phyloP scores from a whole-genome alignment of 2,888 invertebrate genomes.

The Tiliacea aurago region DNA sequence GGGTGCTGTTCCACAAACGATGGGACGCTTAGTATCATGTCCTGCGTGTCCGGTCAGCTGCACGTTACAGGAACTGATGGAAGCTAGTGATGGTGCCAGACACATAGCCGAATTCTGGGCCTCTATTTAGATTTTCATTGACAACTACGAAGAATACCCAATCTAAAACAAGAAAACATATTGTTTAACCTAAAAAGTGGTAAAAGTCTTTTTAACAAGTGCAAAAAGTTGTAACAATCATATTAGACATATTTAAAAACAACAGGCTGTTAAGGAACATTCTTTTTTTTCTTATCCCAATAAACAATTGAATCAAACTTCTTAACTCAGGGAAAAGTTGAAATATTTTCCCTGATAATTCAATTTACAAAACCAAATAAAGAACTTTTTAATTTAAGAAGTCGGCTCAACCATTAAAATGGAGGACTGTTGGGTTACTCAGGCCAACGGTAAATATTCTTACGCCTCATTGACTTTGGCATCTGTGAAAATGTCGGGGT shows the following conservation, averaged over 20 bases:
- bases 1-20: too few species aligned
- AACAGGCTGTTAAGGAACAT: conserved; percentile 36
- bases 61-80: too few species aligned
- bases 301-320: conserved; percentile 47
- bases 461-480: conserved; percentile 9
- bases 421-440: conserved; percentile 8
- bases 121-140: too few species aligned
- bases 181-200: conserved; percentile 25
- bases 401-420: conserved; percentile 25
- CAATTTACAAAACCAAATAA: conserved; percentile 50
- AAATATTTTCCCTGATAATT: conserved; percentile 37
- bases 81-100: too few species aligned
- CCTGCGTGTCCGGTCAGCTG: too few species aligned
- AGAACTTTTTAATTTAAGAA: conserved; percentile 47
- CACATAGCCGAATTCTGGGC: too few species aligned
- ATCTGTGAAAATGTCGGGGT: conserved; percentile 6
- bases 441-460: conserved; percentile 2
- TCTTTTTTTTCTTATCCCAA: conserved; percentile 14
- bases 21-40: too few species aligned
- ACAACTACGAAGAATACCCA: neutral
- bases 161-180: conserved; percentile 10
- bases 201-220: conserved; percentile 17
- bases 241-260: too few species aligned
- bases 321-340: conserved; percentile 34
- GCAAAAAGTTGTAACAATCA: conserved; percentile 38